Evolutionary conservation across 2,888 invertebrate species (phyloP).

Genomic region (Orthosia gothica): DNA sequence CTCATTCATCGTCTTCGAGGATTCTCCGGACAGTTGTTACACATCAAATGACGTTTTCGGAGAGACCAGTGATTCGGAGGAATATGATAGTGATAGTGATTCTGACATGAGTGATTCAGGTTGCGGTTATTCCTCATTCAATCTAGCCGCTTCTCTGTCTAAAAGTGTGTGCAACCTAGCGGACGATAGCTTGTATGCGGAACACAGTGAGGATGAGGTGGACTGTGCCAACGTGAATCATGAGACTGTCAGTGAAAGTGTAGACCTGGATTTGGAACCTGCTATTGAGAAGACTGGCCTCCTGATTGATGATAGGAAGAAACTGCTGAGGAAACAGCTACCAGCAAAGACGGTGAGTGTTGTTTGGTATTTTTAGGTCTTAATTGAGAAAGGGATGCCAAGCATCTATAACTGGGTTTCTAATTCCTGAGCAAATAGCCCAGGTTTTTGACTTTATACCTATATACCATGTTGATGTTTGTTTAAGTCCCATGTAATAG

Average conservation of each 20-base stretch:
- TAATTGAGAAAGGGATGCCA: too few relatives aligned
- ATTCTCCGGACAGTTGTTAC: constrained; percentile 84
- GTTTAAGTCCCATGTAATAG: too few relatives aligned
- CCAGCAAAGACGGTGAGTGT: constrained; percentile 83
- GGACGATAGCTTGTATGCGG: constrained; percentile 82
- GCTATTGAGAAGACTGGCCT: constrained; percentile 71
- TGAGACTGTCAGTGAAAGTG: constrained; percentile 37
- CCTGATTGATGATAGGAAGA: constrained; percentile 78
- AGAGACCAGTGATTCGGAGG: constrained; percentile 67
- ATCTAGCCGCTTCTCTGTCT: constrained; percentile 76
- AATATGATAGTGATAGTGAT: constrained; percentile 71
- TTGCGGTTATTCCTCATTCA: constrained; percentile 72
- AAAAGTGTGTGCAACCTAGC: constrained; percentile 85
- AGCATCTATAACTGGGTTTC: too few relatives aligned
- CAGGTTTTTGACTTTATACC: too few relatives aligned
- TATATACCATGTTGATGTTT: too few relatives aligned
- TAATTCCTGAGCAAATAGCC: too few relatives aligned
- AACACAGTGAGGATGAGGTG: constrained; percentile 81
- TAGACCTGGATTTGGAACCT: not conserved
- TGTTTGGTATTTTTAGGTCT: not conserved
- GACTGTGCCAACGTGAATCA: constrained; percentile 76
- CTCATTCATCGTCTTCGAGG: constrained; percentile 91
- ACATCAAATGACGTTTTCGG: constrained; percentile 86
- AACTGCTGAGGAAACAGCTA: constrained; percentile 71
- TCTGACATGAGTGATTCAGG: constrained; percentile 77